Evolutionary conservation across 2,888 invertebrate genomes (phyloP), one percentile per base, ranked within the genome.

Genomic region (Parnassius apollo): DNA sequence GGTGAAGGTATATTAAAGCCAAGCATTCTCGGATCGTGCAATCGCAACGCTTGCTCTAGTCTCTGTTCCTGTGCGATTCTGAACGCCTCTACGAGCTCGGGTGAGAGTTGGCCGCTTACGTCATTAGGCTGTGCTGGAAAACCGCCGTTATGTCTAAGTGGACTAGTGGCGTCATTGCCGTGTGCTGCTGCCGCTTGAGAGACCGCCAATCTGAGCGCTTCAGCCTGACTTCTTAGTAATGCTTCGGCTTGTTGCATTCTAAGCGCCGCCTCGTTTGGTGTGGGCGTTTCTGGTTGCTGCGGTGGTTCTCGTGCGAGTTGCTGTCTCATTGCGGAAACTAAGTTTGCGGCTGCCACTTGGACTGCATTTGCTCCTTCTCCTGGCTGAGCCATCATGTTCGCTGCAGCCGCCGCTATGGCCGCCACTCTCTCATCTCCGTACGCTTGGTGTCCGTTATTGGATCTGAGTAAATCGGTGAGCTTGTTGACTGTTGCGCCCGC

Each of bases 181-280:
- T 91, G 93, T 1, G 93, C 93, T 0, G 93, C 93, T 0, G 93
- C 93, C 0, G 94, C 95, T 76, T 96, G 95, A 9, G 94, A 94
- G 69, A 97, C 97, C 46, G 97, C 97, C 64, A 97, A 84, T 74
- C 97, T 93, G 48, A 97, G 91, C 0, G 96, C 96, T 82, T 97
- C 97, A 0, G 97, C 97, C 77, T 97, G 97, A 71, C 96, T 96
- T 77, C 97, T 93, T 25, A 97, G 88, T 59, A 97, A 90, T 0
- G 96, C 96, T 82, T 96, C 96, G 1, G 96, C 96, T 75, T 95
- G 95, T 76, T 96, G 96, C 90, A 96, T 94, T 68, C 95, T 89
- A 51, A 95, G 77, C 1, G 94, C 93, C 25, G 94, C 93, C 80
- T 97, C 97, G 0, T 96, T 96, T 67, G 97, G 97, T 46, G 96